Evolutionary conservation across 53 echinoderm and acorn worm species (phyloP), one percentile per base, ranked within the genome.

Genomic region (Pentamera pediparva): DNA sequence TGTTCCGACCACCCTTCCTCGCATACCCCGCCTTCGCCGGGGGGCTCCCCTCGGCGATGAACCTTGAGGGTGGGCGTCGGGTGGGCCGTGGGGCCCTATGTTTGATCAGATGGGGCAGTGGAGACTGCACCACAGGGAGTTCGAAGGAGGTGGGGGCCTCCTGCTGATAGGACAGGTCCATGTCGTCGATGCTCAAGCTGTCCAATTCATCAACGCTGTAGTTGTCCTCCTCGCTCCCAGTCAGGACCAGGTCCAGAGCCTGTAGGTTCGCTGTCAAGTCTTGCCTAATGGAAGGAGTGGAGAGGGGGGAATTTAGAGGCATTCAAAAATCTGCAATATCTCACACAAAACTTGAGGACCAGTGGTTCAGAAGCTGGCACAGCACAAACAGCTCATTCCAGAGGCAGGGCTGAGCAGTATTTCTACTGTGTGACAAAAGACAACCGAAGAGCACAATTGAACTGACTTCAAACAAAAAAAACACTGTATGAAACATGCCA

Each of bases 171-270:
- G 39, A 51, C 24, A 11, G 73, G 33, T 83, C 83, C 33, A 83
- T 31, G 51, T 88, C 88, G 30, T 98, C 91, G 4, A 89, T 27
- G 69, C 88, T 85, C 30, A 72, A 78, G 1, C 71, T 49, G 25
- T 91, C 83, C 56, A 84, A 67, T 32, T 86, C 86, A 32, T 89
- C 94, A 4, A 89, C 82, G 59, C 98, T 88, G 75, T 74, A 85
- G 75, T 79, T 87, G 36, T 90, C 96, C 11, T 94, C 95, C 21
- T 98, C 91, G 35, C 85, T 88, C 18, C 58, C 88, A 19, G 82
- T 75, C 35, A 76, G 77, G 10, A 73, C 75, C 3, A 93, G 74
- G 54, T 98, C 85, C 22, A 98, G 83, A 49, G 81, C 74, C 33
- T 86, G 84, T 2, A 98, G 80, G 52, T 88, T 80, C 20, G 86